Conservation (phyloP, 2,888 invertebrate genomes). For the Thera obeliscata region DNA sequence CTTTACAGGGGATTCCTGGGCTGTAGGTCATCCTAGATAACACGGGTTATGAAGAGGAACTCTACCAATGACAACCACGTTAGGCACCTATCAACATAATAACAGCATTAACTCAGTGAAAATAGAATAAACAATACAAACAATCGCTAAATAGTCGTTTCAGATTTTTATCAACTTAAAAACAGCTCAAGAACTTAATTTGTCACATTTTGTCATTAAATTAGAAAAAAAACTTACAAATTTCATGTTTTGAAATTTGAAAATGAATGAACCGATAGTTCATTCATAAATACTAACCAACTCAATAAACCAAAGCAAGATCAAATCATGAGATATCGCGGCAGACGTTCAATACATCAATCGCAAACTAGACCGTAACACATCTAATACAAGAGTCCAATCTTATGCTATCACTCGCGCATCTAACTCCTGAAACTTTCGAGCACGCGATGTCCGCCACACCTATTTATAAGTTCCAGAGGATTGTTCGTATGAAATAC, state of each 20-base stretch:
- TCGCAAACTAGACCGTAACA: conserved; percentile 32
- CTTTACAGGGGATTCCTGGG: conserved; percentile 12
- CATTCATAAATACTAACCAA: conserved; percentile 10
- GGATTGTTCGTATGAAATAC: conserved; percentile 77
- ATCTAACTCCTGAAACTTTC: conserved; percentile 46
- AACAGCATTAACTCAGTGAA: conserved; percentile 1
- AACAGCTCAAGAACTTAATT: too few relatives aligned
- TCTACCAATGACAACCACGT: conserved; percentile 23
- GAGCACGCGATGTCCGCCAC: conserved; percentile 59
- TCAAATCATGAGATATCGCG: conserved; percentile 12
- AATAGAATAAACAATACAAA: background rate
- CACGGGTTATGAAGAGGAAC: conserved; percentile 15
- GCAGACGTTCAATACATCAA: conserved; percentile 32
- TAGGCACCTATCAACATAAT: background rate
- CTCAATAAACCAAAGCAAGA: conserved; percentile 8
- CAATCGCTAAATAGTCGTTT: background rate
- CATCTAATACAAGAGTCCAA: conserved; percentile 34
- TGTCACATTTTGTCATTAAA: too few relatives aligned
- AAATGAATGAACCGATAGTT: conserved; percentile 13
- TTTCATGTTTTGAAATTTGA: too few relatives aligned
- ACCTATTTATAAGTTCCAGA: conserved; percentile 85
- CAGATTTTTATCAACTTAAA: too few relatives aligned
- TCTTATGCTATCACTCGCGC: conserved; percentile 36
- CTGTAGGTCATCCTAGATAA: conserved; percentile 12
- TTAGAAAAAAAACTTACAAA: too few relatives aligned